These are phyloP conservation scores for Erannis defoliaria DNA, from an alignment of 2,888 invertebrate species.

Conservation along the genomic window DNA sequence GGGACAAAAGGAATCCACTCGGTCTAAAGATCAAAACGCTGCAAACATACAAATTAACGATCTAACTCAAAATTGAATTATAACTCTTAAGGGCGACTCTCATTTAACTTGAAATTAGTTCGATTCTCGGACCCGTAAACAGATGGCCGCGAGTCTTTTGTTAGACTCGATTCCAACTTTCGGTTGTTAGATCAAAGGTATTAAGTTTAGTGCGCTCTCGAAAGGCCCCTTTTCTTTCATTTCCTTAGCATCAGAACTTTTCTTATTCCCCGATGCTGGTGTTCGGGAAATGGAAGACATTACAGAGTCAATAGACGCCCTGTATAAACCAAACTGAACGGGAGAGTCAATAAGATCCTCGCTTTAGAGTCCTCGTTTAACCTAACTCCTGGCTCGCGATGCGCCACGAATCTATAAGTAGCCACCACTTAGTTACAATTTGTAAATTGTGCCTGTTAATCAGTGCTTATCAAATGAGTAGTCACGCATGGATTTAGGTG, in stretches of 20 bases:
- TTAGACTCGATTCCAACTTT: conserved; percentile 80
- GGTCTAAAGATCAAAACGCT: conserved; percentile 47
- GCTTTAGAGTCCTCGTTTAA: conserved; percentile 73
- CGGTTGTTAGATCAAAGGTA: conserved; percentile 80
- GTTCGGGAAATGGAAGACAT: conserved; percentile 83
- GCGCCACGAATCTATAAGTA: conserved; percentile 66
- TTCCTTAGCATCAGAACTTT: conserved; percentile 77
- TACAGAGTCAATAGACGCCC: conserved; percentile 81
- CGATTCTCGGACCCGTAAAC: conserved; percentile 65
- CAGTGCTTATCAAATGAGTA: conserved; percentile 58
- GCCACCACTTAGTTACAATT: conserved; percentile 51
- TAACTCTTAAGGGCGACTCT: conserved; percentile 73
- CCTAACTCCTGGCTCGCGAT: conserved; percentile 68
- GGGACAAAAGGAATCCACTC: conserved; percentile 46
- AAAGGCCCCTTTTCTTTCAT: conserved; percentile 77
- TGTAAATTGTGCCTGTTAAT: conserved; percentile 65
- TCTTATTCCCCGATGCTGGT: conserved; percentile 79
- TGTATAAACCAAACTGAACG: conserved; percentile 66
- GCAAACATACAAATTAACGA: conserved; percentile 54
- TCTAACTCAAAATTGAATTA: conserved; percentile 71
- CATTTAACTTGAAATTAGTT: conserved; percentile 81
- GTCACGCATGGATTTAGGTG: conserved; percentile 38
- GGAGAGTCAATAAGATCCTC: conserved; percentile 77
- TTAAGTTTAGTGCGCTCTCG: conserved; percentile 74
- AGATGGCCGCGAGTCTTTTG: conserved; percentile 77